Conservation (phyloP, 1,140 invertebrate genomes). For the Drosophila willistoni region DNA sequence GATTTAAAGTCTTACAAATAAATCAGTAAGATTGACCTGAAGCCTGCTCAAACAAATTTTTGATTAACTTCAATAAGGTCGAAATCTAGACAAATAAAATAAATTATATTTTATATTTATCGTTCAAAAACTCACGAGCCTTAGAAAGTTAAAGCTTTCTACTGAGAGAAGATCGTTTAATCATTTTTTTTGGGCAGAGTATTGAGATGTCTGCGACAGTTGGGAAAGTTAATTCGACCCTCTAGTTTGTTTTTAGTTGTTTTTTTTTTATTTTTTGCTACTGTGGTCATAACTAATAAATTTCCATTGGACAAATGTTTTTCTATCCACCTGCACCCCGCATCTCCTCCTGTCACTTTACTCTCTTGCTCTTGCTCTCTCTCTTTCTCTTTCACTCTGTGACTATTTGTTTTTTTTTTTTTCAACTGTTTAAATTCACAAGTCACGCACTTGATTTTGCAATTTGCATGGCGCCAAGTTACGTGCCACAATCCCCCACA, state of each 20-base stretch:
- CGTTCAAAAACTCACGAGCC: too few species aligned
- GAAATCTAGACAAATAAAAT: too few species aligned
- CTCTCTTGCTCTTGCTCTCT: neutral
- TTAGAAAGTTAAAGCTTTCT: too few species aligned
- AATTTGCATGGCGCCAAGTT: constrained; percentile 67
- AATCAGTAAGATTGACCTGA: too few species aligned
- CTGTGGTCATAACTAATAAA: constrained; percentile 64
- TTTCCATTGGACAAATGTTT: constrained; percentile 43
- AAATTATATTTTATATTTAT: too few species aligned
- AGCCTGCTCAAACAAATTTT: too few species aligned
- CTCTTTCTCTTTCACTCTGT: neutral
- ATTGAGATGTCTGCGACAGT: neutral
- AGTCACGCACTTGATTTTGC: constrained; percentile 77
- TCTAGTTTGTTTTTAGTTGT: neutral
- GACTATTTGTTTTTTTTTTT: constrained; percentile 26
- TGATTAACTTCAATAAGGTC: too few species aligned
- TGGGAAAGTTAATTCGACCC: neutral
- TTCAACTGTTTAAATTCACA: constrained; percentile 45
- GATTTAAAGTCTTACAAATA: too few species aligned
- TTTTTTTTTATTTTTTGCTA: constrained; percentile 6
- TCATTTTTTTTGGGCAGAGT: neutral
- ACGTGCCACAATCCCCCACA: constrained; percentile 43
- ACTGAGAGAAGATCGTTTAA: too few species aligned
- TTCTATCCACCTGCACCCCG: neutral
- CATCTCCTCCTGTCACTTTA: neutral